phyloP scores from a whole-genome alignment of 2,888 invertebrate genomes.

The Tricholauxania praeusta region DNA sequence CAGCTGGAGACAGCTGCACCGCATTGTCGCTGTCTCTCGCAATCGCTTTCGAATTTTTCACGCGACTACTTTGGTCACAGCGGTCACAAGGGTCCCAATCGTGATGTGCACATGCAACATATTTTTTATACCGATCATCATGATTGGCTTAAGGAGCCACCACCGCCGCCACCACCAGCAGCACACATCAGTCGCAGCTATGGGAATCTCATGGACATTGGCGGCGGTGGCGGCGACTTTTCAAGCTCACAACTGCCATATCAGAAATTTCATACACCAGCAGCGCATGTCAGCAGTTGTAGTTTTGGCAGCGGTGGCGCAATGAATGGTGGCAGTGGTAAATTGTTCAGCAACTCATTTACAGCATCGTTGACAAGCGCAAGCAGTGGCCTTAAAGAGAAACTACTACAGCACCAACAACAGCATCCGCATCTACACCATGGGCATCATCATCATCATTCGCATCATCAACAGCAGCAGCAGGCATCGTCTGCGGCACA shows the following conservation, averaged over 20 bases:
- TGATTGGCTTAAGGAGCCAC: slow-evolving; percentile 42
- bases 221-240: slow-evolving; percentile 51
- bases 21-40: slow-evolving; percentile 65
- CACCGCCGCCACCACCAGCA: slow-evolving; percentile 41
- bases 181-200: slow-evolving; percentile 60
- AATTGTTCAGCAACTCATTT: slow-evolving; percentile 54
- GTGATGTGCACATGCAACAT: slow-evolving; percentile 40
- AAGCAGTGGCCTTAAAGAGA: slow-evolving; percentile 64
- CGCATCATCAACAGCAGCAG: slow-evolving; percentile 49
- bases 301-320: slow-evolving; percentile 49
- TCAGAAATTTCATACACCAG: slow-evolving; percentile 59
- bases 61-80: slow-evolving; percentile 56
- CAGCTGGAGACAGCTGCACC: slow-evolving; percentile 56
- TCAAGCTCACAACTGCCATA: slow-evolving; percentile 57
- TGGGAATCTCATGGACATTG: slow-evolving; percentile 61
- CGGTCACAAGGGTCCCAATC: slow-evolving; percentile 41
- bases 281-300: slow-evolving; percentile 39
- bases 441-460: slow-evolving; percentile 48
- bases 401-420: slow-evolving; percentile 55
- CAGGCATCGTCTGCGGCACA: slow-evolving; percentile 37
- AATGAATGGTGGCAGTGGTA: slow-evolving; percentile 46
- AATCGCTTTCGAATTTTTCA: slow-evolving; percentile 66
- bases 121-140: slow-evolving; percentile 44
- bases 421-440: slow-evolving; percentile 52
- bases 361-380: slow-evolving; percentile 60